phyloP scores from a whole-genome alignment of 2,888 invertebrate species.

The Platycheirus rosarum region DNA sequence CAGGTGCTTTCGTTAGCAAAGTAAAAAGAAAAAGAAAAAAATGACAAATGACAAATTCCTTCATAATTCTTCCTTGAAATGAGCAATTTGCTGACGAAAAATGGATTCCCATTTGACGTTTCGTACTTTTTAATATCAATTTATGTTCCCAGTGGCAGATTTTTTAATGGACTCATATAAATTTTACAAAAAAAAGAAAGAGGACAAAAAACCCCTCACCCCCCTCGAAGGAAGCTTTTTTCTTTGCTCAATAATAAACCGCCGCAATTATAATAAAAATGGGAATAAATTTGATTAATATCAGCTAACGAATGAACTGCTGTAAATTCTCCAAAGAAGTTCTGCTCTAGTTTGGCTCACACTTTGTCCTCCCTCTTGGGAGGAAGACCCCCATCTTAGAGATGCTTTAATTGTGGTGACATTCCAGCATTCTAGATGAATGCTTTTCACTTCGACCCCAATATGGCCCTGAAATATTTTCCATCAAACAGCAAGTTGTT shows the following conservation, averaged over 20 bases:
- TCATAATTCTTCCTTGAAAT: slow-evolving; percentile 72
- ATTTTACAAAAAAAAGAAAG: slow-evolving; percentile 16
- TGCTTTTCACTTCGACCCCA: slow-evolving; percentile 38
- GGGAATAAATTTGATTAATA: slow-evolving; percentile 71
- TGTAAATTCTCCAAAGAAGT: slow-evolving; percentile 57
- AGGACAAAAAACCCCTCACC: neutral
- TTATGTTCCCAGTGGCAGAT: slow-evolving; percentile 73
- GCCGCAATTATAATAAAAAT: slow-evolving; percentile 67
- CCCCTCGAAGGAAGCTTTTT: slow-evolving; percentile 2
- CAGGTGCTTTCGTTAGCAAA: slow-evolving; percentile 14
- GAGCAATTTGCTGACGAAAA: slow-evolving; percentile 73
- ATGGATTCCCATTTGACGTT: slow-evolving; percentile 74
- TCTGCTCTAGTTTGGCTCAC: slow-evolving; percentile 1
- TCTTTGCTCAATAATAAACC: slow-evolving; percentile 64
- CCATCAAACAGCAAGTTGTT: slow-evolving; percentile 35
- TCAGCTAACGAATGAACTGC: slow-evolving; percentile 61
- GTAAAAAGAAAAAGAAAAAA: neutral
- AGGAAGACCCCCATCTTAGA: neutral
- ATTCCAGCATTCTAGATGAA: slow-evolving; percentile 45
- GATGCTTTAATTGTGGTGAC: slow-evolving; percentile 54
- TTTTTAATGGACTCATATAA: slow-evolving; percentile 69
- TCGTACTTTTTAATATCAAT: slow-evolving; percentile 73
- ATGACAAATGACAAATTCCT: slow-evolving; percentile 69
- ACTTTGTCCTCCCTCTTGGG: neutral
- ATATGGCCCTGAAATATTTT: slow-evolving; percentile 46